Conservation (phyloP, 2,888 invertebrate genomes). For the Rhaphigaster nebulosa region DNA sequence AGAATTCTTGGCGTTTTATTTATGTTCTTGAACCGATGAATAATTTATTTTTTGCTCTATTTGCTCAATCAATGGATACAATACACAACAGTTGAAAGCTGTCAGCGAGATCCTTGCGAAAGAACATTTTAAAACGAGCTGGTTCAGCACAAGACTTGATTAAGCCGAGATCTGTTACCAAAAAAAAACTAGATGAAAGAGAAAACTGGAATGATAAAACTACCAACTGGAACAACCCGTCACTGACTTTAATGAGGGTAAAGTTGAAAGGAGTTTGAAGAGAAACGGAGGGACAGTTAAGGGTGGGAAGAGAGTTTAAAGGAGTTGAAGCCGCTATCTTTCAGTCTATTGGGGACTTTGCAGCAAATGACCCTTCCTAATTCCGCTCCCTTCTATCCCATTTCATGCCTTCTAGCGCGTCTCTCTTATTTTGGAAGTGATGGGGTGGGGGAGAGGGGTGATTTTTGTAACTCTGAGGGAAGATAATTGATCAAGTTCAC, state of each 20-base stretch:
- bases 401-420: not conserved
- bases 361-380: conserved; percentile 39
- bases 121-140: not conserved
- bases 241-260: not conserved
- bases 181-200: not conserved
- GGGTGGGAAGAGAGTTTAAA: conserved; percentile 18
- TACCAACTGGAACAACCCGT: not conserved
- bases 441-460: not conserved
- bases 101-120: not conserved
- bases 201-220: conserved; percentile 5
- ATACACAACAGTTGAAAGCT: not conserved
- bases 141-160: not conserved
- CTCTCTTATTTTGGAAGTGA: not conserved
- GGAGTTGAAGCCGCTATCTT: conserved; percentile 19
- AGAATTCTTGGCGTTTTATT: no score
- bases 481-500: not conserved
- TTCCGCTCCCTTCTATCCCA: not conserved
- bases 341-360: conserved; percentile 38
- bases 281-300: conserved; percentile 3
- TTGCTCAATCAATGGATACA: no score
- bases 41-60: no score
- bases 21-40: no score
- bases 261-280: not conserved
- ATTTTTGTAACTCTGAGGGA: not conserved
- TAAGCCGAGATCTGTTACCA: not conserved